phyloP scores from a whole-genome alignment of 2,113 vertebrate species.

The Camelus dromedarius region DNA sequence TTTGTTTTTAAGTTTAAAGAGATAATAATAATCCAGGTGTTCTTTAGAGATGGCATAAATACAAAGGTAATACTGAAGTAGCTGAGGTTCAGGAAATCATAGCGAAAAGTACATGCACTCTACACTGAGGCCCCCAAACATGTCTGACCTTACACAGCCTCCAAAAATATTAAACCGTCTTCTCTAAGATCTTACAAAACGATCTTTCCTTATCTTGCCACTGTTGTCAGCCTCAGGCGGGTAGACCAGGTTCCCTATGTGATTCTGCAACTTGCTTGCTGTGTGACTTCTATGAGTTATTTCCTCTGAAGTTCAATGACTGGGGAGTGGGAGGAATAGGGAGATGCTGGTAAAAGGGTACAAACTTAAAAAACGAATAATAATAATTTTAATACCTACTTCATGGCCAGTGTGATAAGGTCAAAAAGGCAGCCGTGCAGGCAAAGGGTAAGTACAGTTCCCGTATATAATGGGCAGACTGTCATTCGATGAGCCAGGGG shows the following conservation, averaged over 20 bases:
- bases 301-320: not conserved
- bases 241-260: not conserved
- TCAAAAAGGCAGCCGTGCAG: not conserved
- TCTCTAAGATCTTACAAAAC: not conserved
- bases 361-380: not conserved
- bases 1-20: no score
- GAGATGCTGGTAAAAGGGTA: not conserved
- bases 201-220: not conserved
- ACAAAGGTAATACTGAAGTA: not conserved
- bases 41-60: not conserved
- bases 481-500: not conserved
- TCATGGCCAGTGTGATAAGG: not conserved
- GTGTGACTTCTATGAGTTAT: not conserved
- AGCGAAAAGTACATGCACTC: not conserved
- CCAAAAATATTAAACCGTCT: not conserved
- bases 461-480: not conserved
- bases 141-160: not conserved
- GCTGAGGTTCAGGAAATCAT: not conserved
- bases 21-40: not conserved
- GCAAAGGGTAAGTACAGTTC: not conserved
- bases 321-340: not conserved
- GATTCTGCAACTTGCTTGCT: not conserved
- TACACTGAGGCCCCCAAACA: not conserved
- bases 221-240: not conserved
- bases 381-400: not conserved